Percentiles rank a stretch among this genome's conserved stretches.
phyloP scores from a whole-genome alignment of 2,113 vertebrate genomes.

The Oenanthe oenanthe region DNA sequence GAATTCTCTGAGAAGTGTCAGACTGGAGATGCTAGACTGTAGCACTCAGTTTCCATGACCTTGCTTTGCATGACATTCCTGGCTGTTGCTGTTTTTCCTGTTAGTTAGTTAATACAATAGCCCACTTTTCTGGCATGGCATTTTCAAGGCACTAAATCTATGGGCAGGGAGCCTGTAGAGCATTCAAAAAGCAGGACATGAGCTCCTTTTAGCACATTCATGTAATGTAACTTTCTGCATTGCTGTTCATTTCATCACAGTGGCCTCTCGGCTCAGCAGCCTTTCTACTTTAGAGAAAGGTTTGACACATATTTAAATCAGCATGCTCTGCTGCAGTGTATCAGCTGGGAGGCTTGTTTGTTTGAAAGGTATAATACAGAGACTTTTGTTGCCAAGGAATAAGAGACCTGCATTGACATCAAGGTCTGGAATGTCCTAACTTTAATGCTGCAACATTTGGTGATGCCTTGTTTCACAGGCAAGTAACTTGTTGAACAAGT shows the following conservation, averaged over 20 bases:
- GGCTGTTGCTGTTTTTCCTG: not conserved
- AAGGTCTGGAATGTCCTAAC: not conserved
- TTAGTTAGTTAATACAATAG: not conserved
- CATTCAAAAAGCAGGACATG: not conserved
- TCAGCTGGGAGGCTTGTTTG: not conserved
- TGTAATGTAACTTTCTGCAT: not conserved
- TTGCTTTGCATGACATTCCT: not conserved
- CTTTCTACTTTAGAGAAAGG: not conserved
- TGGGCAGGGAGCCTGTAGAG: not conserved
- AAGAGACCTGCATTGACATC: not conserved
- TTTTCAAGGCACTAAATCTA: not conserved
- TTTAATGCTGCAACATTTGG: not conserved
- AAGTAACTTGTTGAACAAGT: not conserved
- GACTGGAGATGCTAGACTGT: not conserved
- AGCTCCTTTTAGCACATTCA: not conserved
- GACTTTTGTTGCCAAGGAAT: not conserved
- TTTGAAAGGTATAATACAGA: not conserved
- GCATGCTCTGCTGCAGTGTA: rapidly evolving
- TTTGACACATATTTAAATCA: not conserved
- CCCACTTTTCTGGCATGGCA: not conserved
- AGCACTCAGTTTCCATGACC: not conserved
- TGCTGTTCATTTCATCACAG: not conserved
- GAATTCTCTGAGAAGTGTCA: not conserved
- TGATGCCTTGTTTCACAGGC: not conserved
- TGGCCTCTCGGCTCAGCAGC: not conserved